A percentile compares a stretch with the other conserved stretches of the same genome.
phyloP scores from a whole-genome alignment of 2,888 invertebrate species.

The Dolichopus griseipennis region DNA sequence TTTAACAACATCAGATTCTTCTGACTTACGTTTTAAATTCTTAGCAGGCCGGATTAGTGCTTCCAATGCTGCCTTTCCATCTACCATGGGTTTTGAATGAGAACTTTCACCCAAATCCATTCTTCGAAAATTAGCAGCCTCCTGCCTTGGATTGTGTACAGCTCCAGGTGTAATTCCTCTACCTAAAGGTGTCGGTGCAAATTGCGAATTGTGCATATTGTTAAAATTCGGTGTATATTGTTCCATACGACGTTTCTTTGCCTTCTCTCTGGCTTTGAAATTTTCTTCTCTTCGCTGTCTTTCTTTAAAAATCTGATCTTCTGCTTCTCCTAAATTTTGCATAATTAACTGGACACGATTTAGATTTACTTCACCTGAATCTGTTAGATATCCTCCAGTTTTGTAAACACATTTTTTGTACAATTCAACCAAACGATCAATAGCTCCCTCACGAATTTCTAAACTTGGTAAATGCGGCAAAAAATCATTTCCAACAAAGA shows the following conservation, averaged over 20 bases:
- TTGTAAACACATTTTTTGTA: slow-evolving; percentile 93
- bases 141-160: slow-evolving; percentile 62
- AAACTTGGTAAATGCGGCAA: slow-evolving; percentile 94
- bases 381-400: slow-evolving; percentile 91
- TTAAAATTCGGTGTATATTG: slow-evolving; percentile 54
- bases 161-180: slow-evolving; percentile 45
- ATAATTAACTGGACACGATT: slow-evolving; percentile 91
- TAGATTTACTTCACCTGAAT: slow-evolving; percentile 88
- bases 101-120: slow-evolving; percentile 44
- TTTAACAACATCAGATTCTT: slow-evolving; percentile 30
- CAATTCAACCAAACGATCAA: slow-evolving; percentile 82
- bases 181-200: slow-evolving; percentile 63
- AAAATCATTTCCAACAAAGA: slow-evolving; percentile 99
- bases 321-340: slow-evolving; percentile 84
- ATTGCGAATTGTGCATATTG: slow-evolving; percentile 63
- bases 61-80: slow-evolving; percentile 37
- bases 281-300: slow-evolving; percentile 77
- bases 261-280: slow-evolving; percentile 69
- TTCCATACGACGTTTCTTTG: slow-evolving; percentile 52
- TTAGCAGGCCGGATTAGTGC: slow-evolving; percentile 47
- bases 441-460: slow-evolving; percentile 95
- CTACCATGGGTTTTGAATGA: slow-evolving; percentile 16
- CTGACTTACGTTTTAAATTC: slow-evolving; percentile 44
- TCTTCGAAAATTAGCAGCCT: slow-evolving; percentile 58
- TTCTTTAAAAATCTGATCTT: slow-evolving; percentile 94